phyloP scores from a whole-genome alignment of 1,140 invertebrate species.

The Penaeus vannamei region DNA sequence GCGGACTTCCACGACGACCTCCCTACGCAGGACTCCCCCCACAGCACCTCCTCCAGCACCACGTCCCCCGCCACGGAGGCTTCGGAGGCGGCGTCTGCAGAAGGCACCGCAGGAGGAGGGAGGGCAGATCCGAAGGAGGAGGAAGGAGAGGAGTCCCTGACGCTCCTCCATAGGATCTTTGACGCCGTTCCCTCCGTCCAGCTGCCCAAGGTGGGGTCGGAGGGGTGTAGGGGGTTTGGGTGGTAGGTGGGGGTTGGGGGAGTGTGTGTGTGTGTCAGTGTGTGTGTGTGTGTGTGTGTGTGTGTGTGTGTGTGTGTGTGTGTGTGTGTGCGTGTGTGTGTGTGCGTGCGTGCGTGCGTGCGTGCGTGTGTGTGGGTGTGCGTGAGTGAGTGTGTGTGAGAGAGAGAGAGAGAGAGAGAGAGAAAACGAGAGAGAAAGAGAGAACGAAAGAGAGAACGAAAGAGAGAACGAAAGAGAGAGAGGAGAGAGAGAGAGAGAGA shows the following conservation, averaged over 20 bases:
- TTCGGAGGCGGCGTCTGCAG: neutral
- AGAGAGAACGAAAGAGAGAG: neutral
- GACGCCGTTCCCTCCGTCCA: conserved; percentile 55
- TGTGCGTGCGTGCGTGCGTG: no score
- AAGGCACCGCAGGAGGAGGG: neutral
- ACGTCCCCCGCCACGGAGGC: conserved; percentile 52
- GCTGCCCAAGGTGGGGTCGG: conserved; percentile 47
- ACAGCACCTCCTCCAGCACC: conserved; percentile 38
- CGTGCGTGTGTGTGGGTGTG: no score
- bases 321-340: no score
- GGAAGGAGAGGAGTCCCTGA: conserved; percentile 29
- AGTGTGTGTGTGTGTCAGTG: neutral
- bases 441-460: neutral
- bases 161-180: conserved; percentile 49
- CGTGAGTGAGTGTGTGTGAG: neutral
- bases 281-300: neutral
- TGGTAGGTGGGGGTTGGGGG: neutral
- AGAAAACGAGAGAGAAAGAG: neutral
- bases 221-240: no score
- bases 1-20: conserved; percentile 47
- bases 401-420: neutral
- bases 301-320: neutral
- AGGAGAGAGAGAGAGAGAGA: neutral
- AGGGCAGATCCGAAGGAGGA: conserved; percentile 4
- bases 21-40: neutral